Conservation (phyloP, 2,113 vertebrate genomes). For the Gadus chalcogrammus region DNA sequence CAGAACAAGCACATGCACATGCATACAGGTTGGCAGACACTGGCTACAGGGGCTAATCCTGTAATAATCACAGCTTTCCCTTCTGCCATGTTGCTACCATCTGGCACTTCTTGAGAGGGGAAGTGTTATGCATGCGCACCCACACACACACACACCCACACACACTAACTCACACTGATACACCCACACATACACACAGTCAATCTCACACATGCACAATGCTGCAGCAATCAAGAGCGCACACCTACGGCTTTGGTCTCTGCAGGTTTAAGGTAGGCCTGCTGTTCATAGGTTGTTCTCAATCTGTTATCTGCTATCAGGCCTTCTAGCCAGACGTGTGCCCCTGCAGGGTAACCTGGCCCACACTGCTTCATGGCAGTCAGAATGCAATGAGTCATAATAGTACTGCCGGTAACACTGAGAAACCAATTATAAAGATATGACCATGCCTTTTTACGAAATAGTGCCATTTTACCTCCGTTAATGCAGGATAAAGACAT, state of each 20-base stretch:
- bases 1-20: neutral
- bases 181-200: neutral
- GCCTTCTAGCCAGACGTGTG: slow-evolving; percentile 38
- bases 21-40: slow-evolving; percentile 23
- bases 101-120: slow-evolving; percentile 36
- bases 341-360: slow-evolving; percentile 27
- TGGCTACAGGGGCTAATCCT: slow-evolving; percentile 12
- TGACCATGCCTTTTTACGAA: too few species aligned
- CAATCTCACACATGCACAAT: neutral
- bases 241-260: slow-evolving; percentile 34
- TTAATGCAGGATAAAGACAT: too few species aligned
- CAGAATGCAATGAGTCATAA: too few species aligned
- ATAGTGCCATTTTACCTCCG: too few species aligned
- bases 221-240: slow-evolving; percentile 23
- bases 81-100: slow-evolving; percentile 40
- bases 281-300: slow-evolving; percentile 47
- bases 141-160: slow-evolving; percentile 7
- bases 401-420: too few species aligned
- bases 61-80: slow-evolving; percentile 27
- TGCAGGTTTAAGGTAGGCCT: slow-evolving; percentile 50
- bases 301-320: slow-evolving; percentile 48
- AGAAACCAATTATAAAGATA: too few species aligned
- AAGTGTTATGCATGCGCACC: slow-evolving; percentile 3
- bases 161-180: neutral
- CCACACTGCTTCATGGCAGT: slow-evolving; percentile 2